Base-by-base conservation (phyloP, 2,888 invertebrate genomes). In the Megaustenia siamemsis region DNA sequence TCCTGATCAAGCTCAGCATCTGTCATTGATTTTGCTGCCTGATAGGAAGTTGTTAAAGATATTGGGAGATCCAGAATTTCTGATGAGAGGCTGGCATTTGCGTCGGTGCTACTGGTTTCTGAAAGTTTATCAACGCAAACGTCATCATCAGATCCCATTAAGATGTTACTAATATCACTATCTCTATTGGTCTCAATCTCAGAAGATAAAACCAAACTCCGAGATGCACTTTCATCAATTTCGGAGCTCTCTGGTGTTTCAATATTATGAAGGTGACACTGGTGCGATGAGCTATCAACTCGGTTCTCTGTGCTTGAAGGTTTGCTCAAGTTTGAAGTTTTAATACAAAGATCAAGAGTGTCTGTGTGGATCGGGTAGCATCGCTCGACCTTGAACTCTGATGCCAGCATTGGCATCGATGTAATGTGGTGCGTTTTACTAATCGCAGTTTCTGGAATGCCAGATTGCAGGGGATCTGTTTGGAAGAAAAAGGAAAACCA, bases 1-100 rank as follows among this genome's bases (percentile, higher is more conserved):
- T 90, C 90, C 73, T 88, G 88, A 83, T 90, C 89, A 28, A 87
- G 82, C 15, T 88, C 88, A 43, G 66, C 84, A n/a, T 86, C 86
- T 18, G 83, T 81, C 80, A 85, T 84, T 8, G 83, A 56, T 28
- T 82, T 82, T 35, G 69, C 66, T 21, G 69, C 38, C 24, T 73
- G 68, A 38, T 83, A 78, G 32, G 69, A 56, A 24, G 78, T 38
- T 0, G 77, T 69, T 53, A 82, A 32, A 0, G 83, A 76, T 38
- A 83, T 32, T 18, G 83, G 56, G 5, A 69, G 10, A 28, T 83
- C 83, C 28, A 83, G 18, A 21, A 78, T 38, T n/a, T 83, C 83
- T 1, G 83, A 49, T 8, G 40, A 35, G 5, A 76, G 24, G 18
- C 32, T 49, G 0, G 49, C 60, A n/a, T 32, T 12, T 3, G 35